Base-by-base conservation (phyloP, 2,888 invertebrate species). In the Himalopsyche tibetana region DNA sequence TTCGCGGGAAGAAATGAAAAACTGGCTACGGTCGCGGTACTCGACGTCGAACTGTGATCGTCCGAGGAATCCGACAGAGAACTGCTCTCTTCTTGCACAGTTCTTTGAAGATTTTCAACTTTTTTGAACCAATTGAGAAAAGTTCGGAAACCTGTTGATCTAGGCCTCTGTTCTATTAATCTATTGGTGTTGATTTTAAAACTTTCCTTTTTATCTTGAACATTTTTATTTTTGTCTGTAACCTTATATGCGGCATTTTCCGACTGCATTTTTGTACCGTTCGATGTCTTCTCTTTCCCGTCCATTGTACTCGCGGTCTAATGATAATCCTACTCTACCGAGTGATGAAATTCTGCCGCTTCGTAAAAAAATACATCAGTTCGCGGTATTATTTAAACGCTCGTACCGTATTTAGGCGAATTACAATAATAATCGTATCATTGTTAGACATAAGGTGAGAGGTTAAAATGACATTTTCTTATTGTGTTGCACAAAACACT, bases 61-160 rank as follows among this genome's bases (percentile, higher is more conserved):
- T 92, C 92, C 89, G 89, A 91, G 84, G 91, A 92, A 86, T 88
- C 88, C 55, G 84, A 87, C 87, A 82, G 84, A 42, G 86, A 83
- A 74, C 82, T 85, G 74, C 81, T 87, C 79, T 88, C 84, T 63
- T 82, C 63, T 85, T 85, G 51, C 55, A 91, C 91, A 45, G 90
- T 90, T 85, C 92, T 91, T 63, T 88, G 86, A 15, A 88, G 90
- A 82, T 89, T 89, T 88, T 94, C 93, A 89, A 92, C 92, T 88
- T 95, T 94, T 88, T 95, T 95, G 90, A 96, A 94, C 96, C 96
- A 96, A 91, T 94, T 95, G 90, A 96, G 94, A 90, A 96, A 93
- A 85, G 96, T 95, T 91, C 93, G 92, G 89, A 93, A 91, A 89
- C 93, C 93, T 88, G 91, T 91, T 87, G 93, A 93, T 87, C 92